Evolutionary conservation across 2,797 vertebrate genomes (phyloP).

Genomic region (Dryobates pubescens): DNA sequence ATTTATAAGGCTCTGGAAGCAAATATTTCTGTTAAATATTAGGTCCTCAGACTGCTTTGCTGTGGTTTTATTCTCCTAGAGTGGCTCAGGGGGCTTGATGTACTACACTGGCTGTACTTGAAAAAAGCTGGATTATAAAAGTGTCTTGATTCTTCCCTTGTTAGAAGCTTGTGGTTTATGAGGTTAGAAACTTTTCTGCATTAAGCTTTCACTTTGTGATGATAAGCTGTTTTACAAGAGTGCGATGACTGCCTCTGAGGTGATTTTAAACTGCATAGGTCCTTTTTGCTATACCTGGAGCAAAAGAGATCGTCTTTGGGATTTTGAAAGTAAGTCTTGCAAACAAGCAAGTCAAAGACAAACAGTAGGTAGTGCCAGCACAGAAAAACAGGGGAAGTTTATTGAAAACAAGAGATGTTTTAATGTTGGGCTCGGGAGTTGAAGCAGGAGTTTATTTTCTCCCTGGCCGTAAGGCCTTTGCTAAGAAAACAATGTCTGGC

Average conservation of each 20-base stretch:
- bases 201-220: background rate
- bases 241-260: constrained; percentile 2
- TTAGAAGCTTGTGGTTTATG: constrained; percentile 31
- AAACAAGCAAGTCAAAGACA: background rate
- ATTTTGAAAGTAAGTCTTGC: constrained; percentile 16
- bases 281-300: background rate
- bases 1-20: background rate
- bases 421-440: background rate
- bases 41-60: background rate
- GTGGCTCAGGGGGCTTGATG: background rate
- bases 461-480: background rate
- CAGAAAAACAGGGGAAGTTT: background rate
- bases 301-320: background rate
- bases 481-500: background rate
- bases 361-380: background rate
- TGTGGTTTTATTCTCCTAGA: constrained; percentile 6
- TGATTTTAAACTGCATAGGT: constrained; percentile 1
- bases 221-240: constrained; percentile 5
- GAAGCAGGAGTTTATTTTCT: background rate
- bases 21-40: background rate
- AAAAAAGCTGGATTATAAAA: background rate
- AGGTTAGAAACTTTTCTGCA: constrained; percentile 2
- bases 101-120: background rate
- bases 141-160: constrained; percentile 9
- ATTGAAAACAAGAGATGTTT: background rate